Percentiles rank a stretch among this genome's conserved stretches.
Conservation (phyloP, 2,888 invertebrate species). For the Leptopilina syphax region DNA sequence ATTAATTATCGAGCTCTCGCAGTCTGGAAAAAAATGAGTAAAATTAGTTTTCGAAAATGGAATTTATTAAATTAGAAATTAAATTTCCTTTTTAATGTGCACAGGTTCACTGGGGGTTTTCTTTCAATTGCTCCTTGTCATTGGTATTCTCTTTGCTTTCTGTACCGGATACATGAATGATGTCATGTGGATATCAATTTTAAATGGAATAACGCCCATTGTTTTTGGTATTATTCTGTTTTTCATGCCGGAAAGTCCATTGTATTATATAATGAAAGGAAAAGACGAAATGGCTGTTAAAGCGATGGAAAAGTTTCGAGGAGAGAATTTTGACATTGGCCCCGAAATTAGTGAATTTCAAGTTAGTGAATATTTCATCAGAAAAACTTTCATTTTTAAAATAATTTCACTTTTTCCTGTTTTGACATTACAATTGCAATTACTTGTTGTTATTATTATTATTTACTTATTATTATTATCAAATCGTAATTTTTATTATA, state of each 20-base stretch:
- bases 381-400: too few relatives aligned
- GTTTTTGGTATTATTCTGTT: conserved; percentile 83
- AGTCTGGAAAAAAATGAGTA: too few relatives aligned
- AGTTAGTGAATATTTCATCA: conserved; percentile 73
- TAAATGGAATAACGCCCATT: conserved; percentile 83
- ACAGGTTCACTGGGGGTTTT: conserved; percentile 87
- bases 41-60: too few relatives aligned
- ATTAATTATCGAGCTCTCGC: too few relatives aligned
- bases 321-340: conserved; percentile 82
- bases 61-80: background rate
- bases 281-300: conserved; percentile 82
- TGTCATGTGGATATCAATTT: conserved; percentile 78
- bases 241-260: conserved; percentile 92
- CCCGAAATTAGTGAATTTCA: conserved; percentile 82
- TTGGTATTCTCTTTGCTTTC: conserved; percentile 89
- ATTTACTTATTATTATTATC: too few relatives aligned
- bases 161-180: conserved; percentile 79
- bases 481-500: background rate
- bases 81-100: background rate
- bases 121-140: conserved; percentile 89
- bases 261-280: conserved; percentile 82
- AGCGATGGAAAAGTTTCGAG: conserved; percentile 85
- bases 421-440: too few relatives aligned
- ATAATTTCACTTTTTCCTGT: too few relatives aligned
- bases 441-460: too few relatives aligned